These are phyloP conservation scores for Palloptera scutellata DNA, from an alignment of 2,888 invertebrate genomes.

Conservation along the genomic window DNA sequence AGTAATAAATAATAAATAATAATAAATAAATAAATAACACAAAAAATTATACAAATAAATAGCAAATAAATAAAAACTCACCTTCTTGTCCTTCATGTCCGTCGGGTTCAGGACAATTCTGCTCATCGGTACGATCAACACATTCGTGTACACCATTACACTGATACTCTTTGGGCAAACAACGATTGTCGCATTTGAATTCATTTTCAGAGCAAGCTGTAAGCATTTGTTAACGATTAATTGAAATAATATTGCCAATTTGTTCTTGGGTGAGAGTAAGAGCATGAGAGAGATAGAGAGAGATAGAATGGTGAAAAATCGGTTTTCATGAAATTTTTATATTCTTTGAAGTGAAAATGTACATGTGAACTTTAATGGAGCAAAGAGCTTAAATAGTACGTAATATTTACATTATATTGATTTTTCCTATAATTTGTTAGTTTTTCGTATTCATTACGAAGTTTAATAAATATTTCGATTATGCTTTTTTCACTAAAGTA, in stretches of 20 bases:
- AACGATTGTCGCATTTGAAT: constrained; percentile 72
- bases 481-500: background rate
- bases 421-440: background rate
- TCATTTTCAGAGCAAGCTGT: constrained; percentile 64
- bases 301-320: constrained; percentile 28
- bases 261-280: background rate
- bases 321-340: background rate
- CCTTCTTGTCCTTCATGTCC: constrained; percentile 26
- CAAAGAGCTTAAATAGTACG: no score
- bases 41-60: constrained; percentile 11
- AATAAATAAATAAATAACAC: constrained; percentile 19
- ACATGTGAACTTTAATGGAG: background rate
- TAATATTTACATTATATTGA: no score
- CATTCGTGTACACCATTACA: constrained; percentile 73
- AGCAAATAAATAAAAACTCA: constrained; percentile 38
- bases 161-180: constrained; percentile 66
- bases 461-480: background rate
- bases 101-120: constrained; percentile 65
- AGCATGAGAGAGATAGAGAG: constrained; percentile 19
- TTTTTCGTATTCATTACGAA: no score
- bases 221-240: constrained; percentile 30
- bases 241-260: background rate
- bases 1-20: constrained; percentile 12
- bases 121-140: constrained; percentile 73
- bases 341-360: constrained; percentile 1